Base-by-base conservation (phyloP, 1,140 invertebrate genomes). In the Spodoptera litura region DNA sequence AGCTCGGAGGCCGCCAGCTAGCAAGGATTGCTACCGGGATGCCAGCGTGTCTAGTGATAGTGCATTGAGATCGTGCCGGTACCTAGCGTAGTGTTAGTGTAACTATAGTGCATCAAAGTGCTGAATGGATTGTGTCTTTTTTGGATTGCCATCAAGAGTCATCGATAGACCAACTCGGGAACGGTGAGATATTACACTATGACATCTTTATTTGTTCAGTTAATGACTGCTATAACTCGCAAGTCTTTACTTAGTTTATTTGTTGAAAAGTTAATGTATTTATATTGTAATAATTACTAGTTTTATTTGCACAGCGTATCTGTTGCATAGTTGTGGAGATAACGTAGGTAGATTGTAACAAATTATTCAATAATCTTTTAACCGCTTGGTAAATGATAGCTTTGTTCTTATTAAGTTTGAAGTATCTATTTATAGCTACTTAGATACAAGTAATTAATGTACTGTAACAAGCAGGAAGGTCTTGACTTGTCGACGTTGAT, bases 131-230 rank as follows among this genome's bases (percentile, higher is more conserved):
- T 94, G 93, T 93, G 93, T 91, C 85, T 87, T 72, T 87, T 89
- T 93, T 90, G 93, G 93, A 94, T 94, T 94, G 91, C 88, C 89
- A 91, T 87, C 91, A 88, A 88, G 87, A 89, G 86, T 94, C 93
- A 87, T 88, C 91, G 82, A 83, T 89, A 92, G 89, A 91, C 79
- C 88, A 87, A 91, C 85, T 88, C 92, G 90, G 91, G 90, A 93
- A 93, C 91, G 92, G 93, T 94, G 82, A 92, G 91, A 82, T 56
- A 81, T 64, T 61, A 8, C 38, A 64, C 68, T 49, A 75, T 20
- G 44, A 62, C 61, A 77, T 62, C 52, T 66, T 72, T 81, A 73
- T 70, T 78, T 81, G 20, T 81, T 68, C 74, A 44, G 62, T 44
- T 77, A 77, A 68, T 10, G 38, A 20, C n/a, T 49, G 68, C 52